Conservation (phyloP, 1,140 invertebrate genomes). For the Leptinotarsa texana region DNA sequence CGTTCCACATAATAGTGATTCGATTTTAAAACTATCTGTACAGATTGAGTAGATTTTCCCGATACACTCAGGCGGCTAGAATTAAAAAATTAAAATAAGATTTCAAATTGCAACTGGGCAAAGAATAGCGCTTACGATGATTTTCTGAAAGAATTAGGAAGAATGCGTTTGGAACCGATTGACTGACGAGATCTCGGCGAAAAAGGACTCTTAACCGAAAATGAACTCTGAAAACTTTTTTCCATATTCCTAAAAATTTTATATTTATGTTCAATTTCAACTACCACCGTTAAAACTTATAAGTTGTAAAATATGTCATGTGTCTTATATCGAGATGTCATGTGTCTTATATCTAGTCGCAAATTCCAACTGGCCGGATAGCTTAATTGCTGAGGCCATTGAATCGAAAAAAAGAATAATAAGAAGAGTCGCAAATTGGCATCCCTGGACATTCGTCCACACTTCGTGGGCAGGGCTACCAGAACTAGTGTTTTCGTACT, state of each 20-base stretch:
- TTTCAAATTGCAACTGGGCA: conserved; percentile 20
- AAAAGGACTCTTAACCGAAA: conserved; percentile 58
- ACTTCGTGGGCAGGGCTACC: too few species aligned
- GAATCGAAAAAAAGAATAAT: too few species aligned
- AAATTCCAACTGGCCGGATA: too few species aligned
- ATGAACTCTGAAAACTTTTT: conserved; percentile 58
- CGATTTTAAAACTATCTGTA: conserved; percentile 73
- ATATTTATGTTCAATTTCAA: conserved; percentile 12
- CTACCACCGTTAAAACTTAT: neutral
- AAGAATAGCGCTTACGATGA: conserved; percentile 34
- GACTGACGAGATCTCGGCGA: conserved; percentile 58
- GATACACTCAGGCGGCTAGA: conserved; percentile 63
- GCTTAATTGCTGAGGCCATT: too few species aligned
- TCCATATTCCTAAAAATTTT: conserved; percentile 34
- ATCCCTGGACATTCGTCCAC: too few species aligned
- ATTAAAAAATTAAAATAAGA: conserved; percentile 34
- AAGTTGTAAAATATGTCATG: too few species aligned
- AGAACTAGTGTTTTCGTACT: too few species aligned
- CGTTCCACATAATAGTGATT: conserved; percentile 70
- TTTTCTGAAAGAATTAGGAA: conserved; percentile 56
- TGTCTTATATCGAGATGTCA: too few species aligned
- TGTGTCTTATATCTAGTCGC: too few species aligned
- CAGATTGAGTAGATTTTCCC: conserved; percentile 65
- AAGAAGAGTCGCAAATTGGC: too few species aligned
- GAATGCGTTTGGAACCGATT: conserved; percentile 53